Base-by-base conservation (phyloP, 2,888 invertebrate species). In the Drosophila rellima region DNA sequence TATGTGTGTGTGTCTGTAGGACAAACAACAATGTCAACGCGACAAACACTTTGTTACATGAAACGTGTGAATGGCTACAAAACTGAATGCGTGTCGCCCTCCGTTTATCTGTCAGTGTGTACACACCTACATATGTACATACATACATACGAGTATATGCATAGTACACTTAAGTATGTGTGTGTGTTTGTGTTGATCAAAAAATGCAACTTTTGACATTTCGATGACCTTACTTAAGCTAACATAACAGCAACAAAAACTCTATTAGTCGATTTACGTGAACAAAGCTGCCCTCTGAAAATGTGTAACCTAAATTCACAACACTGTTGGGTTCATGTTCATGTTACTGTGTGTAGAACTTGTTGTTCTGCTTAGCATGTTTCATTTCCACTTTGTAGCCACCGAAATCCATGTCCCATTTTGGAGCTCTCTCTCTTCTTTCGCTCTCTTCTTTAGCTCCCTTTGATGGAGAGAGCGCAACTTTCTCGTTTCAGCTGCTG, bases 201-300 rank as follows among this genome's bases (percentile, higher is more conserved):
- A 78, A 76, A 89, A 83, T 88, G 88, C 87, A 89, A 89, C 89
- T 88, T 91, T 91, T 91, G 92, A 92, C 92, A 92, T 92, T 92
- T 92, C 91, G 90, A 91, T 92, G 92, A 92, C 92, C 92, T 92
- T 92, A 91, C 86, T 82, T 83, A 88, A 88, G 72, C 67, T 71
- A 78, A 78, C 60, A 71, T 69, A 73, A 48, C 60, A 68, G 61
- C 51, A 64, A 55, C 64, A 51, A 42, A 39, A 45, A 29, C 40
- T 55, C 17, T 57, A 37, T 47, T 35, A 54, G 42, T 64, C 40
- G 47, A 55, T 54, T 67, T 63, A 52, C 23, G 55, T 70, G 62
- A 48, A 57, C 57, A 63, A 39, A 47, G 55, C 59, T 69, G 74
- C 60, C 59, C 74, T 55, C 59, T 73, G 68, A 35, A 73, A 78